Percentiles rank a stretch among this genome's conserved stretches.
These are phyloP conservation scores for Scaptomyza reducta DNA, from an alignment of 2,888 invertebrate genomes.

Conservation along the genomic window DNA sequence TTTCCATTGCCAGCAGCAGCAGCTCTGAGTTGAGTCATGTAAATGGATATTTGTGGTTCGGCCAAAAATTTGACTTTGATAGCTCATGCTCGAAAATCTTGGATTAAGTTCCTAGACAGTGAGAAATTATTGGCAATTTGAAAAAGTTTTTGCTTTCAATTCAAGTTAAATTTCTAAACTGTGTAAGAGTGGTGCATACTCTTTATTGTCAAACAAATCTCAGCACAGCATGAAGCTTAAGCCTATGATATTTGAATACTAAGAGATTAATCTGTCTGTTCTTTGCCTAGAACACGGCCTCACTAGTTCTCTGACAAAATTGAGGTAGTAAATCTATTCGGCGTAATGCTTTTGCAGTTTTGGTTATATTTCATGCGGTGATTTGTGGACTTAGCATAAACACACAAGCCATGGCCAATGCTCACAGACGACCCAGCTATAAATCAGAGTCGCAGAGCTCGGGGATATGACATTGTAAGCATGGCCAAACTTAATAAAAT, in stretches of 20 bases:
- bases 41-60: slow-evolving; percentile 28
- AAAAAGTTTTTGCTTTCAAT: not conserved
- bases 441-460: slow-evolving; percentile 62
- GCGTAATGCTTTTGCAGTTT: slow-evolving; percentile 57
- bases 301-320: slow-evolving; percentile 20
- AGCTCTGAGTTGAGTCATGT: slow-evolving; percentile 25
- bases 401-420: slow-evolving; percentile 17
- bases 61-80: slow-evolving; percentile 4
- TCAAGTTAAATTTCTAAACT: no score
- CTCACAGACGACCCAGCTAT: slow-evolving; percentile 55
- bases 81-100: not conserved
- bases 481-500: slow-evolving; percentile 67
- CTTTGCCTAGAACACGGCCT: not conserved
- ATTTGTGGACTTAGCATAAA: slow-evolving; percentile 73
- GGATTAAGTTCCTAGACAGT: not conserved
- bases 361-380: slow-evolving; percentile 68
- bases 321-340: slow-evolving; percentile 49
- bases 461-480: slow-evolving; percentile 51
- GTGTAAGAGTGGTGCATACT: no score
- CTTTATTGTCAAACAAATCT: not conserved
- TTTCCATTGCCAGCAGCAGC: slow-evolving; percentile 4
- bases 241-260: slow-evolving; percentile 6
- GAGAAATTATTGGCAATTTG: not conserved
- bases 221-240: not conserved
- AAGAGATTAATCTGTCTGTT: slow-evolving; percentile 5